Evolutionary conservation across 2,797 vertebrate species (phyloP), one percentile per base, ranked within the genome.

Genomic region (Typhlichthys subterraneus): DNA sequence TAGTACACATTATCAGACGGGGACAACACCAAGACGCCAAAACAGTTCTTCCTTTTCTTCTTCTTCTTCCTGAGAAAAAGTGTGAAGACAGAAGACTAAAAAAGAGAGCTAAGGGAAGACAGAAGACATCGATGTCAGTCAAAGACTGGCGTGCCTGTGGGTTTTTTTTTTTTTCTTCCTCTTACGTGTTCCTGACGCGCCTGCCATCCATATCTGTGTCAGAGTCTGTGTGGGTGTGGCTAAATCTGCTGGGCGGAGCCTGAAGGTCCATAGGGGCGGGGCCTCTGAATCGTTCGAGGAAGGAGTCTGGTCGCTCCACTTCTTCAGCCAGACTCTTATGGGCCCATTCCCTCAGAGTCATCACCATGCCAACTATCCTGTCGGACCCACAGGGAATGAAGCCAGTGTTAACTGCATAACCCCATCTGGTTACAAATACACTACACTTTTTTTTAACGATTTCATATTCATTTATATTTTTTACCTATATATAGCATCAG

Each of bases 251-350:
- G 71, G 88, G 83, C 1, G 85, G 90, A 0, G 84, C 69, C 66
- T 90, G 93, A 8, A 93, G 61, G 63, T 97, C 94, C 7, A 58
- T 7, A 52, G 87, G 68, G 65, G 84, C 74, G 0, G 95, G 94
- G 2, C 94, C 96, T 45, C 94, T 90, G 57, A 99, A 97, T 10
- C 96, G 93, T 63, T 98, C 95, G 0, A 99, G 83, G 85, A 99
- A 98, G 0, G 97, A 98, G 64, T 99, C 97, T 0, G 95, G 94
- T 1, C 92, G 81, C 67, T 93, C 88, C 9, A 93, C 90, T 67
- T 96, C 95, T 51, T 97, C 94, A 0, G 80, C 82, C 66, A 95
- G 79, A 77, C 94, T 94, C 80, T 90, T 96, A 71, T 93, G 95
- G 23, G 95, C 94, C 97, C 97, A 98, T 52, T 94, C 93, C 82